Evolutionary conservation across 2,113 vertebrate species (phyloP).

Genomic region (Gambusia affinis): DNA sequence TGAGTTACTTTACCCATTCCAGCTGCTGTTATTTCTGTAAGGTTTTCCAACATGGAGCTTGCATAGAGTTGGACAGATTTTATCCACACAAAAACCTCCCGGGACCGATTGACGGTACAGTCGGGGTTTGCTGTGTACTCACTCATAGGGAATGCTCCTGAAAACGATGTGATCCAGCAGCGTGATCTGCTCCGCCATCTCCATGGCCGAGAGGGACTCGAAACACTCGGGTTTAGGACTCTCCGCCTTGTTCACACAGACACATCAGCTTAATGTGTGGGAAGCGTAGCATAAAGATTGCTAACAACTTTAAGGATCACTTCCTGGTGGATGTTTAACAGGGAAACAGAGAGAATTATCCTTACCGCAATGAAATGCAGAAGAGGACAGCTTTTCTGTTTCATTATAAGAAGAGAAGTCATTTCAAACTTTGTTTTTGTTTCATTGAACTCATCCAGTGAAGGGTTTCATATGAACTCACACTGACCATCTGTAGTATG

Average conservation of each 20-base stretch:
- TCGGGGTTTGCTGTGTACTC: conserved; percentile 66
- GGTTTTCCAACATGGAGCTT: no score
- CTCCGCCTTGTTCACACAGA: conserved; percentile 79
- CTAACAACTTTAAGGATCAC: neutral
- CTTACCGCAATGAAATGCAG: conserved; percentile 79
- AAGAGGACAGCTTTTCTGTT: conserved; percentile 75
- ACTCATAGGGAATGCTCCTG: conserved; percentile 96
- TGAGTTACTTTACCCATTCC: neutral
- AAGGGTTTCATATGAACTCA: neutral
- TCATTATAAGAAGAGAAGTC: conserved; percentile 34
- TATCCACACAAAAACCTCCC: no score
- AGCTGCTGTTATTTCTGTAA: no score
- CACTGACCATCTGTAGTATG: conserved; percentile 90
- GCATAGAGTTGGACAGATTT: neutral
- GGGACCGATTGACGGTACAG: neutral
- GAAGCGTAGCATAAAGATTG: neutral
- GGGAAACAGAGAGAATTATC: neutral
- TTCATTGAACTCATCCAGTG: neutral
- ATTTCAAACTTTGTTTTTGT: neutral
- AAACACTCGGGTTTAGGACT: conserved; percentile 88
- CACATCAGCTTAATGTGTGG: neutral
- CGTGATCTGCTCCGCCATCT: conserved; percentile 96
- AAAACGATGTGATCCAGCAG: conserved; percentile 94
- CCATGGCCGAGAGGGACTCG: conserved; percentile 94
- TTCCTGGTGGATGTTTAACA: neutral